These are phyloP conservation scores for Cantharis lateralis DNA, from an alignment of 2,888 invertebrate genomes.

Conservation along the genomic window DNA sequence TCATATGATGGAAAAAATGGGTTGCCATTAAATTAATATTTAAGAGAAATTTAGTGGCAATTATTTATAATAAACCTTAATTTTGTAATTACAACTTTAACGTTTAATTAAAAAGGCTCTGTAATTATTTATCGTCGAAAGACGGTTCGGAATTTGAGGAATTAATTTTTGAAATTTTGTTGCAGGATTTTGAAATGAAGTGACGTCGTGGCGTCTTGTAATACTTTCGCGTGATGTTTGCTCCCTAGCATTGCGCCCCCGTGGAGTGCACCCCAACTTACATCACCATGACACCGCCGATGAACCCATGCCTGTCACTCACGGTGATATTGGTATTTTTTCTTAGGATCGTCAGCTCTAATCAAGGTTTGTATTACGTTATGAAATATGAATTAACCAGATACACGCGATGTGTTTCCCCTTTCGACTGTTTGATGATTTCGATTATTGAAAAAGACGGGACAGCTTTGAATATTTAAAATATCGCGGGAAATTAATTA, in stretches of 20 bases:
- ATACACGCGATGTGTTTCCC: slow-evolving; percentile 4
- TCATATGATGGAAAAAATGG: slow-evolving; percentile 3
- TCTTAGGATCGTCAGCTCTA: slow-evolving; percentile 41
- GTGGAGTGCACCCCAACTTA: slow-evolving; percentile 36
- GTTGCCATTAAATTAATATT: background rate
- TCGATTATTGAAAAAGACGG: background rate
- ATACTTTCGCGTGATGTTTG: slow-evolving; percentile 35
- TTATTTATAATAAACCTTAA: background rate
- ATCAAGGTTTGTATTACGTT: slow-evolving; percentile 46
- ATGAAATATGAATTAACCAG: slow-evolving; percentile 38
- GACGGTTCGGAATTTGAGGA: background rate
- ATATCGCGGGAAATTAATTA: slow-evolving; percentile 9
- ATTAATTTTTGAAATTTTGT: background rate
- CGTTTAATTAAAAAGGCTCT: background rate
- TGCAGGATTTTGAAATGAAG: background rate
- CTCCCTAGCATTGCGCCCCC: slow-evolving; percentile 42
- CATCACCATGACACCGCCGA: slow-evolving; percentile 45
- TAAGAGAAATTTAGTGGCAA: background rate
- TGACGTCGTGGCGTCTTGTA: slow-evolving; percentile 38
- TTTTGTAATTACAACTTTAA: background rate
- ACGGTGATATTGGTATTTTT: slow-evolving; percentile 46
- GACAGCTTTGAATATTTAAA: slow-evolving; percentile 7
- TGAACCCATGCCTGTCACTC: slow-evolving; percentile 43
- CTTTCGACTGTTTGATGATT: background rate
- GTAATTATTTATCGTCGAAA: background rate